These are phyloP conservation scores for Masticophis lateralis DNA, from an alignment of 2,797 vertebrate species.

Conservation along the genomic window DNA sequence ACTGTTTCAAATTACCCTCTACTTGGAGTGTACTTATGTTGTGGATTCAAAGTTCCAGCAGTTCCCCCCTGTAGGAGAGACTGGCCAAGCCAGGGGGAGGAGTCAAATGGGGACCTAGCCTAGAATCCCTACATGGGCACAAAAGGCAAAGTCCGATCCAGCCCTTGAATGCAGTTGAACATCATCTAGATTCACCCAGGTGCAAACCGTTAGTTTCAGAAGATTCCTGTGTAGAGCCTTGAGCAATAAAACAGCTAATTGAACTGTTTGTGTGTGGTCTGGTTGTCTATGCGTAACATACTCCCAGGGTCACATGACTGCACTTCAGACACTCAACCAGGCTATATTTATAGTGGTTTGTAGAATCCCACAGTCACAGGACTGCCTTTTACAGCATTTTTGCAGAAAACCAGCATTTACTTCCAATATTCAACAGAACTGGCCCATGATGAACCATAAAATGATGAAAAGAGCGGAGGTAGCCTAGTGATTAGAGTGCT, in stretches of 20 bases:
- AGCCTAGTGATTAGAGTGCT: too few relatives aligned
- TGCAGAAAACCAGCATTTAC: background rate
- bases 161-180: background rate
- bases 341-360: background rate
- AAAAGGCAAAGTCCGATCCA: background rate
- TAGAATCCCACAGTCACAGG: background rate
- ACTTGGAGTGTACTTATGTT: background rate
- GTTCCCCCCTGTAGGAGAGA: background rate
- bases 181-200: background rate
- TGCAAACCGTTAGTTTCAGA: background rate
- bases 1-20: background rate
- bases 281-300: background rate
- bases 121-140: background rate
- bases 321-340: background rate
- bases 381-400: background rate
- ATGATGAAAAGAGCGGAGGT: too few relatives aligned
- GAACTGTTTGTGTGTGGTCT: background rate
- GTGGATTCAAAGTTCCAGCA: background rate
- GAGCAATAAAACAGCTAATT: background rate
- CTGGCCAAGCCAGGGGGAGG: background rate
- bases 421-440: background rate
- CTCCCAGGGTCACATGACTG: background rate
- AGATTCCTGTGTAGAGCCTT: background rate
- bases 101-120: background rate
- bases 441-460: background rate